Evolutionary conservation across 2,113 vertebrate genomes (phyloP), one percentile per base, ranked within the genome.

Genomic region (Pseudorasbora parva): DNA sequence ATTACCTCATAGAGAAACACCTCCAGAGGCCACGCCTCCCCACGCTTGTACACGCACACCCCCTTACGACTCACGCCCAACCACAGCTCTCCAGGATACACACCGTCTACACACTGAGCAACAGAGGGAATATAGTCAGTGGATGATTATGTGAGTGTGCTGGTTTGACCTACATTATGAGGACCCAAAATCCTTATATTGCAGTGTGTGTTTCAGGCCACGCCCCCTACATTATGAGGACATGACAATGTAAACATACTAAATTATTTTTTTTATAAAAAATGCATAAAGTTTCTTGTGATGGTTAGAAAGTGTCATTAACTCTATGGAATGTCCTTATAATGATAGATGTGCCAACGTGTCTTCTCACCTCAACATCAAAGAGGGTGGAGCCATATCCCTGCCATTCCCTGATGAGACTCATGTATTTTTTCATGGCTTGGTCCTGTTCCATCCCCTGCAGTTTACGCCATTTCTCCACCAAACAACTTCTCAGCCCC

Each of bases 351-450:
- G 49, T 51, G 19, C 51, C 51, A 54, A 54, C 51, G 12, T 68
- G 10, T 45, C 56, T 5, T 11, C 94, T 96, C 86, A 99, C 98
- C 96, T 99, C 97, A 8, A 98, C 97, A 0, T 96, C 96, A 75
- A 99, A 99, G 80, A 99, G 95, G 0, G 97, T 97, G 64, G 97
- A 98, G 2, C 98, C 98, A 8, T 99, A 98, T 3, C 98, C 98
- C 12, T 96, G 94, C 98, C 98, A 99, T 90, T 98, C 98, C 91
- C 95, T 96, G 87, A 97, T 95, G 91, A 98, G 84, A 6, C 92
- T 87, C 98, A 99, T 99, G 89, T 99, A 99, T 77, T 97, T 97
- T 79, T 93, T 91, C 96, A 99, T 98, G 86, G 96, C 96, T 87
- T 96, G 96, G 10, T 97, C 95, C 92, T 97, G 97, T 82, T 82